These are phyloP conservation scores for Dipodomys spectabilis DNA, from an alignment of 2,113 vertebrate genomes.

Conservation along the genomic window DNA sequence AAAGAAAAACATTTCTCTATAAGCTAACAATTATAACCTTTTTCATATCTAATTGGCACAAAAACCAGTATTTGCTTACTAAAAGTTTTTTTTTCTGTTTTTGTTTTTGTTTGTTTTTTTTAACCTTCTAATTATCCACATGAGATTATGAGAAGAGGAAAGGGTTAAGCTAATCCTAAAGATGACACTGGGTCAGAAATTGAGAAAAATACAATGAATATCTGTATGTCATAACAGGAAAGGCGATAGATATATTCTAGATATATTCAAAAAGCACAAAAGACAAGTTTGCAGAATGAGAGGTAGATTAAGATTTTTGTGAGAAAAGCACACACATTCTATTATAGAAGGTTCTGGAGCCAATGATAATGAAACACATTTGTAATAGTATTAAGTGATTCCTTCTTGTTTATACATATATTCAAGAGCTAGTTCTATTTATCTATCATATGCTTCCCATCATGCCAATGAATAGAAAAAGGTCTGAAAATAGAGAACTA, in stretches of 20 bases:
- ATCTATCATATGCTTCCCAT: background rate
- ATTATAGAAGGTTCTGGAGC: too few species aligned
- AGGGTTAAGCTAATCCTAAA: constrained; percentile 23
- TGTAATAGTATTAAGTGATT: too few species aligned
- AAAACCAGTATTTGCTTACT: constrained; percentile 32
- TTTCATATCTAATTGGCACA: constrained; percentile 60
- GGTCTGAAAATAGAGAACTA: background rate
- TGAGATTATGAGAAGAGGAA: constrained; percentile 45
- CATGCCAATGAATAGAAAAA: background rate
- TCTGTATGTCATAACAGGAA: background rate
- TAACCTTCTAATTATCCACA: constrained; percentile 42
- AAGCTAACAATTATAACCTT: constrained; percentile 49
- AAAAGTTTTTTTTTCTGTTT: background rate
- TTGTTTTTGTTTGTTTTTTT: background rate
- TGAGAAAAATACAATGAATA: constrained; percentile 21
- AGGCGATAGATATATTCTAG: constrained; percentile 3
- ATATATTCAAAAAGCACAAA: background rate
- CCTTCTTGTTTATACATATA: too few species aligned
- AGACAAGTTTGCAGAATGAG: background rate
- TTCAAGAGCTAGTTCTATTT: background rate
- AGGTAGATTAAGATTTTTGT: constrained; percentile 15
- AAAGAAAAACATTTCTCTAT: constrained; percentile 47
- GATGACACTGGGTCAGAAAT: background rate
- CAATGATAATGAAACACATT: too few species aligned
- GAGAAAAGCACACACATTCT: background rate